Base-by-base conservation (phyloP, 2,113 vertebrate genomes). In the Spizaetus ornatus region DNA sequence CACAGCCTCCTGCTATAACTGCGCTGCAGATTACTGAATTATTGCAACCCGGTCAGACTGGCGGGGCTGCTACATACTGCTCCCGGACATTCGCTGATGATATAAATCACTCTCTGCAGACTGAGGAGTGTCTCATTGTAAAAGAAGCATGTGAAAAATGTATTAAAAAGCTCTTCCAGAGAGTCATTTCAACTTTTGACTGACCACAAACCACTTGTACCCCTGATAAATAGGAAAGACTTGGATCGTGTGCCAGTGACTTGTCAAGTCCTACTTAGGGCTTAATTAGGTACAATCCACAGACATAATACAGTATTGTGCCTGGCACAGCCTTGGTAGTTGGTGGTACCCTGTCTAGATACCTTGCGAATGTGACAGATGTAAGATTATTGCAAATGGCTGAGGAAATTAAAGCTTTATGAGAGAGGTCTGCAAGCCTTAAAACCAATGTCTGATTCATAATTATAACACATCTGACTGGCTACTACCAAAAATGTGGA, bases 141-240 rank as follows among this genome's bases (percentile, higher is more conserved):
- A 77, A 74, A 84, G 88, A 95, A 95, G 47, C 76, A 95, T 72
- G 85, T 55, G 63, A 94, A 97, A 96, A 95, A 96, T 82, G 59
- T 76, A 86, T 34, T 31, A 80, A 82, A 96, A 88, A 83, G 21
- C 61, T 94, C 90, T 95, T 95, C 85, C 90, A 95, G 83, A 65
- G 83, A 96, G 70, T 62, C 80, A 65, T 94, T 96, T 95, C 40
- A 82, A 12, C 80, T 94, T 95, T 58, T 82, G 36, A 94, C 92
- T 97, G 88, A 96, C 96, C 95, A 96, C 95, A 96, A 97, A 97
- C 93, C 95, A 94, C 90, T 97, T 63, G 82, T 92, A 84, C 47
- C 93, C 65, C 65, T 90, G 93, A 94, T 94, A 94, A 97, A 96
- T 84, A 88, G n/a, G 59, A 76, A 91, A 65, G 82, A 72, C 92